phyloP scores from a whole-genome alignment of 2,888 invertebrate genomes.

The Heterodera filipjevi region DNA sequence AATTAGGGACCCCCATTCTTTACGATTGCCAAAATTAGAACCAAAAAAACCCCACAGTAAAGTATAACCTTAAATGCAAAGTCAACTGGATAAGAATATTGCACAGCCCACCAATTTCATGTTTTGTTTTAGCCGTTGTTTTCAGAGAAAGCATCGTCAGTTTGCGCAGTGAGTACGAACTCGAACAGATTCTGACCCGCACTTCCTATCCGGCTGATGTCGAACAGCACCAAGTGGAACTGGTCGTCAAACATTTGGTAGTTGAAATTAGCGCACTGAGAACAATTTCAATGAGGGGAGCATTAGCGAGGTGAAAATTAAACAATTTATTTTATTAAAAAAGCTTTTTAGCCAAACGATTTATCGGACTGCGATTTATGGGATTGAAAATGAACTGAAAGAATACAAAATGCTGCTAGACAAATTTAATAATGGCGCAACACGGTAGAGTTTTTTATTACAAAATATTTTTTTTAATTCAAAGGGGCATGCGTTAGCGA shows the following conservation, averaged over 20 bases:
- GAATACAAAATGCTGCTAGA: slow-evolving; percentile 24
- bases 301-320: not conserved
- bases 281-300: slow-evolving; percentile 5
- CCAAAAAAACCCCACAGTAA: too few species aligned
- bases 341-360: slow-evolving; percentile 23
- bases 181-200: slow-evolving; percentile 27
- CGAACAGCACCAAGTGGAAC: slow-evolving; percentile 34
- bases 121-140: slow-evolving; percentile 8
- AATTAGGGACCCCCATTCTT: too few species aligned
- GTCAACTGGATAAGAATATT: too few species aligned
- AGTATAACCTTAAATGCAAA: too few species aligned
- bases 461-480: too few species aligned
- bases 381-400: slow-evolving; percentile 25
- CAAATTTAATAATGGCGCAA: slow-evolving; percentile 6
- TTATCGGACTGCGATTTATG: slow-evolving; percentile 18
- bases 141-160: slow-evolving; percentile 33
- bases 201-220: slow-evolving; percentile 34
- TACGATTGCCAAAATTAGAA: too few species aligned
- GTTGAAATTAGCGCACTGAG: slow-evolving; percentile 19
- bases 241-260: slow-evolving; percentile 30
- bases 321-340: not conserved
- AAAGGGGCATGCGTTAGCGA: too few species aligned
- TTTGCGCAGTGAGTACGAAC: slow-evolving; percentile 32
- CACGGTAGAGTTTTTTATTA: not conserved
- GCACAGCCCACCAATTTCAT: not conserved